Conservation (phyloP, 2,797 vertebrate species). For the Natrix natrix region DNA sequence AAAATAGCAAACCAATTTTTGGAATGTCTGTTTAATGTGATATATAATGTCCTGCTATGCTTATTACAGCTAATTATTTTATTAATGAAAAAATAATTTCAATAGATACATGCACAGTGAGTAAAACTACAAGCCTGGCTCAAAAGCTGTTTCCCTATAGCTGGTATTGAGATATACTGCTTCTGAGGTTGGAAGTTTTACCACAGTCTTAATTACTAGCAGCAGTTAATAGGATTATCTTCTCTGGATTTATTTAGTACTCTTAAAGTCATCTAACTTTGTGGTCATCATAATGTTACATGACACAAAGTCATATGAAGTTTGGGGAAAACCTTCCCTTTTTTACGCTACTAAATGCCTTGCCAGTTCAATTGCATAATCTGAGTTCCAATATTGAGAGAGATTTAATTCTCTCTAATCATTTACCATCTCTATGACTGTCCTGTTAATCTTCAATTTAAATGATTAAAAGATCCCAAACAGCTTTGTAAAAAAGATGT, state of each 20-base stretch:
- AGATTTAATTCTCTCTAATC: not conserved
- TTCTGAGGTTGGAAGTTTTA: not conserved
- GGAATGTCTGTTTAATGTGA: not conserved
- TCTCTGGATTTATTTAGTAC: not conserved
- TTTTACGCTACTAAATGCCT: not conserved
- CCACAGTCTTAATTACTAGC: not conserved
- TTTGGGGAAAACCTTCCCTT: not conserved
- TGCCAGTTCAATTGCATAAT: not conserved
- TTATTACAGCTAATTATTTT: not conserved
- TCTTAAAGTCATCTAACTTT: not conserved
- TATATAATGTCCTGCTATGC: not conserved
- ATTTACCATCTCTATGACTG: not conserved
- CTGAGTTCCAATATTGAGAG: not conserved
- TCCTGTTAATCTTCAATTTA: not conserved
- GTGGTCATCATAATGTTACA: not conserved
- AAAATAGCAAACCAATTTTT: not conserved
- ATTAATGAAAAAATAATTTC: not conserved
- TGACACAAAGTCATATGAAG: not conserved
- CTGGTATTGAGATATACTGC: not conserved
- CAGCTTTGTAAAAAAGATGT: too few species aligned
- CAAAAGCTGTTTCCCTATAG: not conserved
- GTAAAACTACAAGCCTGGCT: not conserved
- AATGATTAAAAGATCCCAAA: not conserved
- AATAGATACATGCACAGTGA: not conserved
- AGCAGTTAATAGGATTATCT: not conserved